Conservation (phyloP, 2,797 vertebrate genomes). For the Eulemur albifrons region DNA sequence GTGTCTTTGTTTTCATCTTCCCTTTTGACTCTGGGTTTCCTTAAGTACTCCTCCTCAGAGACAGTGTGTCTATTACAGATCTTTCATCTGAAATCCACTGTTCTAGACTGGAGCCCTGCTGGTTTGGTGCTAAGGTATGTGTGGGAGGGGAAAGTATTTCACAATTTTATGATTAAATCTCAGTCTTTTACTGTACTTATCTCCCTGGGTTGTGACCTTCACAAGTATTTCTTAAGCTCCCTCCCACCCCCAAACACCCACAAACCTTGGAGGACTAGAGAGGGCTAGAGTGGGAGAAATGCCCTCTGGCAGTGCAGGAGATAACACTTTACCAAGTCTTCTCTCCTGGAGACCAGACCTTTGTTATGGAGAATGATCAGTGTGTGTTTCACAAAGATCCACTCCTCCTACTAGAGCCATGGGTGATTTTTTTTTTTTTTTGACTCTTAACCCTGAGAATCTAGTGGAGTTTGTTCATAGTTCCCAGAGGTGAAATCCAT, state of each 20-base stretch:
- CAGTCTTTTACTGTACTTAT: not conserved
- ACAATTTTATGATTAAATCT: not conserved
- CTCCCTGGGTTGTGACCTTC: not conserved
- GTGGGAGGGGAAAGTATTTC: not conserved
- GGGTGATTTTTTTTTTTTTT: not conserved
- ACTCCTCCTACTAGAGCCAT: not conserved
- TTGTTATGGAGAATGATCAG: not conserved
- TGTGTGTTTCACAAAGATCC: not conserved
- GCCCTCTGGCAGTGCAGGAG: not conserved
- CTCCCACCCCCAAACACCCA: not conserved
- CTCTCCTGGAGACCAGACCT: not conserved
- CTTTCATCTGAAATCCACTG: not conserved
- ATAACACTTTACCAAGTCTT: not conserved
- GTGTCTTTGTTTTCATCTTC: not conserved
- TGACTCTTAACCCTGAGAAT: not conserved
- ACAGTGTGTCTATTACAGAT: not conserved
- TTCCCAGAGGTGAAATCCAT: not conserved
- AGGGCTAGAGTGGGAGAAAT: not conserved
- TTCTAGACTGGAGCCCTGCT: not conserved
- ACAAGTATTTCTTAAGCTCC: not conserved
- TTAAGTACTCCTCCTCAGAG: not conserved
- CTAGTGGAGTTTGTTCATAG: no score
- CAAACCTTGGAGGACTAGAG: not conserved
- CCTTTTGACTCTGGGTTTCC: not conserved
- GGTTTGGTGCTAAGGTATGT: not conserved